phyloP scores from a whole-genome alignment of 1,140 invertebrate species.

The Trigoniulus corallinus region DNA sequence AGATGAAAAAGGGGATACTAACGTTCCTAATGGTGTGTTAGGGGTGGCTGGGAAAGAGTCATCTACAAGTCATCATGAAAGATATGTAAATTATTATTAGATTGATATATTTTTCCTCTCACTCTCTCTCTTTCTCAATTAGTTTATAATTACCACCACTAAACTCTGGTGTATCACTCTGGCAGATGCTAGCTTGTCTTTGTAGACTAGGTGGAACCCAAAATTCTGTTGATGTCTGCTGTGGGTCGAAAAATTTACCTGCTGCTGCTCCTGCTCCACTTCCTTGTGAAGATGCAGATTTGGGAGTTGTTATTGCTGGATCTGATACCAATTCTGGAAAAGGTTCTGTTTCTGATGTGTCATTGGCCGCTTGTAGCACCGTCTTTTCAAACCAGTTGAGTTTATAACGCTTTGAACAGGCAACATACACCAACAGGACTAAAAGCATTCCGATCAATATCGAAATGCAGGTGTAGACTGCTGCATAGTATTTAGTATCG shows the following conservation, averaged over 20 bases:
- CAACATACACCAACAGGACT: conserved; percentile 13
- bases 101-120: too few relatives aligned
- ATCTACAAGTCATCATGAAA: conserved; percentile 1
- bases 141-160: neutral
- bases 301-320: conserved; percentile 3
- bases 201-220: conserved; percentile 14
- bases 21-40: conserved; percentile 9
- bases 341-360: conserved; percentile 8
- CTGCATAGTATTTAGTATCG: conserved; percentile 11
- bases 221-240: conserved; percentile 8
- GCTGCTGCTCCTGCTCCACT: conserved; percentile 1
- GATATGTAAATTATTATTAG: too few relatives aligned
- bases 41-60: conserved; percentile 7
- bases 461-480: conserved; percentile 14
- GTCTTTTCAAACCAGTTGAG: conserved; percentile 19
- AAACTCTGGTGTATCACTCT: conserved; percentile 3
- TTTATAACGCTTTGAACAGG: conserved; percentile 16
- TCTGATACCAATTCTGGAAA: conserved; percentile 12
- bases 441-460: conserved; percentile 11
- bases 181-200: conserved; percentile 11
- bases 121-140: too few relatives aligned
- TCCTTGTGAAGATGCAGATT: conserved; percentile 6
- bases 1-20: conserved; percentile 4
- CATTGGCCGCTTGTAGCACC: conserved; percentile 11
- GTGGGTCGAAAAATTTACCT: neutral